A percentile compares a stretch with the other conserved stretches of the same genome.
These are phyloP conservation scores for Crotalus helleri DNA, from an alignment of 2,113 vertebrate species.

Conservation along the genomic window DNA sequence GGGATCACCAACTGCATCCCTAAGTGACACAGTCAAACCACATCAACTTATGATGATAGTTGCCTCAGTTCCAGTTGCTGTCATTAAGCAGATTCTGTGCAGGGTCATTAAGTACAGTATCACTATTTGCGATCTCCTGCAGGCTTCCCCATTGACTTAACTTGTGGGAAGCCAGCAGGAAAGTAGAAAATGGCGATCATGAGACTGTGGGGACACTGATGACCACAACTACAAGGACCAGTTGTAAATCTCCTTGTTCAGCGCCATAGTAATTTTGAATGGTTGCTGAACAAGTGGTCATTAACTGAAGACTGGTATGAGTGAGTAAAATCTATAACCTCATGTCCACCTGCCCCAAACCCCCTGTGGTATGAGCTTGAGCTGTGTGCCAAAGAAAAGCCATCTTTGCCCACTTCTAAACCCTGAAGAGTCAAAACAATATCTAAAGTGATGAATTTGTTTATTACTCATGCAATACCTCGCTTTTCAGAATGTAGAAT, in stretches of 20 bases:
- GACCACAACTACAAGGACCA: background rate
- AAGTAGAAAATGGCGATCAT: background rate
- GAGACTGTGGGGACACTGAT: background rate
- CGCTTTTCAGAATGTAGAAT: conserved; percentile 25
- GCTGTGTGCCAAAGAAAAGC: background rate
- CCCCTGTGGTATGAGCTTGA: background rate
- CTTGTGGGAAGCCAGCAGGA: background rate
- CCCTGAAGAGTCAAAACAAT: background rate
- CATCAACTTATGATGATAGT: no score
- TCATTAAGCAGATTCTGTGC: no score
- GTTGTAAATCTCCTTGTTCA: background rate
- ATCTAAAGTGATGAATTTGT: background rate
- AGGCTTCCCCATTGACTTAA: no score
- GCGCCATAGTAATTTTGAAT: background rate
- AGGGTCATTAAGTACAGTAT: no score
- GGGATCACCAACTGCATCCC: background rate
- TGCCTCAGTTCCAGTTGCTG: no score
- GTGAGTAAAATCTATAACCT: background rate
- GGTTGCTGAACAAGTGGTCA: background rate
- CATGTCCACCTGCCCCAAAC: background rate
- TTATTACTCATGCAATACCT: background rate
- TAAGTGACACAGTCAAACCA: no score
- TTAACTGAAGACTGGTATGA: background rate
- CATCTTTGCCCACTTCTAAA: background rate
- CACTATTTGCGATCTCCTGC: no score